Percentiles rank a stretch among this genome's conserved stretches.
These are phyloP conservation scores for Vespertilio murinus DNA, from an alignment of 2,797 vertebrate species.

Conservation along the genomic window DNA sequence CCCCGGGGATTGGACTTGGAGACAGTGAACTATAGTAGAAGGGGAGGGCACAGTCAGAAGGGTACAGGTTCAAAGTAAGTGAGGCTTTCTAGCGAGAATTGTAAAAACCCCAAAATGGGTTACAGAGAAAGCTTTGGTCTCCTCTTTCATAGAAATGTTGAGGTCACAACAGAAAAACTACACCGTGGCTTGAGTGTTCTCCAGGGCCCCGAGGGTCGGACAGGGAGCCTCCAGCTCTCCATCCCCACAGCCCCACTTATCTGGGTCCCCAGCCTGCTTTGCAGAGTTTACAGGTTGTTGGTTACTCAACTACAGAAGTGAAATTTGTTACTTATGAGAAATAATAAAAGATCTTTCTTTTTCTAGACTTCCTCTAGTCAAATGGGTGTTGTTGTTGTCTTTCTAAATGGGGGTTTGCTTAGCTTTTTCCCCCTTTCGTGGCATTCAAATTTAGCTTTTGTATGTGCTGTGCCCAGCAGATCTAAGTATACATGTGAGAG, in stretches of 20 bases:
- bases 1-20: not conserved
- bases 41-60: not conserved
- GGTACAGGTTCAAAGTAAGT: constrained; percentile 31
- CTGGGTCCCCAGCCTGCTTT: not conserved
- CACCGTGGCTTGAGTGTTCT: not conserved
- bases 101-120: not conserved
- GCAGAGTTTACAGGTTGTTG: not conserved
- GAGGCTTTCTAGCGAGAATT: constrained; percentile 42
- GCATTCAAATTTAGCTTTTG: constrained; percentile 31
- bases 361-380: constrained; percentile 47
- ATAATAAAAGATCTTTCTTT: constrained; percentile 37
- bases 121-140: constrained; percentile 58
- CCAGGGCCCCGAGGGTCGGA: not conserved
- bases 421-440: not conserved
- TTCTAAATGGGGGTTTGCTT: constrained; percentile 22
- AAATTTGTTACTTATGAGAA: constrained; percentile 51
- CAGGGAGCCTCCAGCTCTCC: not conserved
- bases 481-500: not conserved
- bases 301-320: constrained; percentile 20
- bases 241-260: not conserved
- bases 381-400: not conserved
- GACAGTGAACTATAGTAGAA: not conserved
- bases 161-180: not conserved
- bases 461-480: not conserved
- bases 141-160: constrained; percentile 49